phyloP scores from a whole-genome alignment of 2,113 vertebrate species.

The Lutjanus erythropterus region DNA sequence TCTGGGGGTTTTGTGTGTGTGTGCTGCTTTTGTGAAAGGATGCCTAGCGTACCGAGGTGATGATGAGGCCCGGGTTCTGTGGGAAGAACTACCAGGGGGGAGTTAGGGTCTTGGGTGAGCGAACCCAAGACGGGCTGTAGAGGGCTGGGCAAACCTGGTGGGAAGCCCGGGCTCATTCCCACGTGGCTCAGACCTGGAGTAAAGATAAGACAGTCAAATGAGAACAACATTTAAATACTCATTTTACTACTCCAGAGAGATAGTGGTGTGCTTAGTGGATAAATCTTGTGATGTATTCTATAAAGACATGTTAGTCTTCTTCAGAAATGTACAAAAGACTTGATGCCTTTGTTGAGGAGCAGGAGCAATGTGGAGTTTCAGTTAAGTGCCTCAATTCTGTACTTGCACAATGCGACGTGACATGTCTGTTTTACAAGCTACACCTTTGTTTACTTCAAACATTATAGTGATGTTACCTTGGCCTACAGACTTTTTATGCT shows the following conservation, averaged over 20 bases:
- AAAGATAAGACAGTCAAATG: slow-evolving; percentile 16
- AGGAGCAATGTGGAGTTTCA: background rate
- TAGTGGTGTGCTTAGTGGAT: background rate
- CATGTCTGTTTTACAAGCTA: no score
- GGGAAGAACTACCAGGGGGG: slow-evolving; percentile 94
- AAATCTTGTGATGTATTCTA: background rate
- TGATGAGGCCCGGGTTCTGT: slow-evolving; percentile 92
- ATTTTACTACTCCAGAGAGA: slow-evolving; percentile 16
- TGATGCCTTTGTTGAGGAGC: background rate
- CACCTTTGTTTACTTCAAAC: no score
- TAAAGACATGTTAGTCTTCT: background rate
- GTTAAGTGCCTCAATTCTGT: background rate
- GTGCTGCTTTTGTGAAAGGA: background rate
- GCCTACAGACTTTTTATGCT: no score
- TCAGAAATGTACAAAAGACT: background rate
- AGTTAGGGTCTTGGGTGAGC: slow-evolving; percentile 91
- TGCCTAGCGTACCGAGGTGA: slow-evolving; percentile 86
- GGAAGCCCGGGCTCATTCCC: slow-evolving; percentile 91
- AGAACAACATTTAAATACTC: background rate
- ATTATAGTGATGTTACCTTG: no score
- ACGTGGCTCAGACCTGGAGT: slow-evolving; percentile 91
- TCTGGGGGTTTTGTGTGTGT: slow-evolving; percentile 12
- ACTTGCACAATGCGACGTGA: no score
- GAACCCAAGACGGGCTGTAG: slow-evolving; percentile 92
- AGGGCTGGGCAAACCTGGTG: slow-evolving; percentile 90